Conservation (phyloP, 2,797 vertebrate species). For the Melopsittacus undulatus region DNA sequence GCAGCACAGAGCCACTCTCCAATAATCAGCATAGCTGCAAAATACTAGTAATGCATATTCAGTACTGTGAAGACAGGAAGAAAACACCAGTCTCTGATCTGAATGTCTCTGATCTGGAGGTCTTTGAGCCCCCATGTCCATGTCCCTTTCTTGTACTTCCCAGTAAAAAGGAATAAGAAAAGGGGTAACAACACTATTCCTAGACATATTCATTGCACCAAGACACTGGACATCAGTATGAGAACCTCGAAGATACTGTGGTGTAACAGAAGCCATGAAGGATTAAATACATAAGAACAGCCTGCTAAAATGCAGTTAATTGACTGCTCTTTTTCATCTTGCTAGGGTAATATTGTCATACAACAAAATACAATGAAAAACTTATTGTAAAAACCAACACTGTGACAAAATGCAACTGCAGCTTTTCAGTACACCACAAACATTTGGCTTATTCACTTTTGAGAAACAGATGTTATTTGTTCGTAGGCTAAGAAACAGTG, state of each 20-base stretch:
- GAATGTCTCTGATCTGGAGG: not conserved
- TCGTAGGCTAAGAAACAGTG: not conserved
- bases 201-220: not conserved
- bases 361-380: accelerated
- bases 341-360: not conserved
- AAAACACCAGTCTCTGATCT: not conserved
- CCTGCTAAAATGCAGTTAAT: not conserved
- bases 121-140: not conserved
- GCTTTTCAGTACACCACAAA: not conserved
- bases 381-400: not conserved
- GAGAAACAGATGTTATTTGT: not conserved
- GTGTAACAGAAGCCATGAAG: not conserved
- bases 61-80: not conserved
- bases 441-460: not conserved
- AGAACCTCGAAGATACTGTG: not conserved
- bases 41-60: not conserved
- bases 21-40: not conserved
- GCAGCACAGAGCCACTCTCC: not conserved
- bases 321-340: not conserved
- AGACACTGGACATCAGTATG: not conserved
- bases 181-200: not conserved
- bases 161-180: not conserved
- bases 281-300: not conserved
- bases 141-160: not conserved
- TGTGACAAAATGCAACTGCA: not conserved